Percentiles rank a stretch among this genome's conserved stretches.
Conservation (phyloP, 2,797 vertebrate genomes). For the Alcedo atthis region DNA sequence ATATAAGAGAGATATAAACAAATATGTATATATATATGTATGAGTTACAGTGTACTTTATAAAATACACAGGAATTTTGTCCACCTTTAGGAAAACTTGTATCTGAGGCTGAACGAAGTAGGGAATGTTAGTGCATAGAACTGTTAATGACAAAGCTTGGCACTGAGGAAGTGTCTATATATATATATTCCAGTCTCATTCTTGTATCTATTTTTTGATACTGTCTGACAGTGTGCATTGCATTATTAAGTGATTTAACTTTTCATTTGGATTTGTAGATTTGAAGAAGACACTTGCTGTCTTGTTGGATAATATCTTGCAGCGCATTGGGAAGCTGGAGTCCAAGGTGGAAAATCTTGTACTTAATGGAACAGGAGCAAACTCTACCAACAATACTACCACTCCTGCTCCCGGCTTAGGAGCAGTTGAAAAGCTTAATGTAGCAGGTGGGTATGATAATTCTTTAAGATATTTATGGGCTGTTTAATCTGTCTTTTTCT, state of each 20-base stretch:
- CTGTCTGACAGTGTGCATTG: background rate
- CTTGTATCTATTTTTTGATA: background rate
- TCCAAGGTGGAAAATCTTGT: slow-evolving; percentile 95
- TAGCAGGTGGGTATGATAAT: slow-evolving; percentile 85
- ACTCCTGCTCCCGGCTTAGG: slow-evolving; percentile 82
- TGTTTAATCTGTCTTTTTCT: background rate
- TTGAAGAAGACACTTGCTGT: slow-evolving; percentile 98
- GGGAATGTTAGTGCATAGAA: background rate
- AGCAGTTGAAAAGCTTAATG: slow-evolving; percentile 91
- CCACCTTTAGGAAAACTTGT: background rate
- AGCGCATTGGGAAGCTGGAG: slow-evolving; percentile 94
- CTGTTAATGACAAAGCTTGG: background rate
- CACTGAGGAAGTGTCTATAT: background rate
- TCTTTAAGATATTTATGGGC: background rate
- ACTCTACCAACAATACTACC: slow-evolving; percentile 88
- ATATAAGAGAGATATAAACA: no score
- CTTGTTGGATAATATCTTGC: slow-evolving; percentile 95
- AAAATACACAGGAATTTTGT: background rate
- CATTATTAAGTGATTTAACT: slow-evolving; percentile 5
- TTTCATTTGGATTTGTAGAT: slow-evolving; percentile 78
- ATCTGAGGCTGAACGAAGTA: background rate
- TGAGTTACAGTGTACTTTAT: background rate
- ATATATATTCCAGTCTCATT: background rate
- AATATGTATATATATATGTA: background rate
- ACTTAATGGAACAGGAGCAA: slow-evolving; percentile 90